Evolutionary conservation across 2,888 invertebrate genomes (phyloP), one percentile per base, ranked within the genome.

Genomic region (Folsomia candida): DNA sequence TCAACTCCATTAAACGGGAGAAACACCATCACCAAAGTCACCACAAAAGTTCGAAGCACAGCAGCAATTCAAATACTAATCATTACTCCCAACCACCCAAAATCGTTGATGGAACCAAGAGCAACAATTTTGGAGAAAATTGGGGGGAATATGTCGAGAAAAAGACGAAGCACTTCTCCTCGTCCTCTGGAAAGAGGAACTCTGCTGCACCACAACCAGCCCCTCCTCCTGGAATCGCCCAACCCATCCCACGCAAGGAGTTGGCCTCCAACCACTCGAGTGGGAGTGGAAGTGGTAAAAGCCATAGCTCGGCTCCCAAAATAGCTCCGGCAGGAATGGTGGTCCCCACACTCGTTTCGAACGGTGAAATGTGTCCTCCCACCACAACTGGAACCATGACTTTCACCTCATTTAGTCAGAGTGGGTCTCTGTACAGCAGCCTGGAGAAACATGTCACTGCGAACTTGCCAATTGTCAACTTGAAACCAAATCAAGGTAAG

Each of bases 391-490:
- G 67, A 61, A 25, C 54, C 47, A 54, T 62, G 68, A 60, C 69
- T 67, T 65, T 65, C 20, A 54, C 65, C 3, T 37, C 26, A n/a
- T 27, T 65, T 22, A 54, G 65, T 65, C 65, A 51, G 22, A 65
- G 27, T 54, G 54, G 65, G 27, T 65, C 65, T 25, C 27, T 65
- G 2, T 65, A 65, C 65, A 26, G 54, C 25, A 29, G 29, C n/a
- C 6, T 65, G 54, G 65, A 65, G 22, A 75, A 75, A 68, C 69
- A 75, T 67, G 51, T 37, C 4, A 2, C 20, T 2, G 51, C 62
- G 27, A 58, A 65, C 20, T 47, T 70, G 51, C 67, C 73, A 59
- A 60, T 70, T 28, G 70, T 72, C 62, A 70, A 51, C 27, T 65
- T 58, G 4, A 54, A 54, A n/a, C 14, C 37, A 37, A 37, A 14